Evolutionary conservation across 23 tunicate genomes (phyloP).

Genomic region (Trididemnum miniatum): DNA sequence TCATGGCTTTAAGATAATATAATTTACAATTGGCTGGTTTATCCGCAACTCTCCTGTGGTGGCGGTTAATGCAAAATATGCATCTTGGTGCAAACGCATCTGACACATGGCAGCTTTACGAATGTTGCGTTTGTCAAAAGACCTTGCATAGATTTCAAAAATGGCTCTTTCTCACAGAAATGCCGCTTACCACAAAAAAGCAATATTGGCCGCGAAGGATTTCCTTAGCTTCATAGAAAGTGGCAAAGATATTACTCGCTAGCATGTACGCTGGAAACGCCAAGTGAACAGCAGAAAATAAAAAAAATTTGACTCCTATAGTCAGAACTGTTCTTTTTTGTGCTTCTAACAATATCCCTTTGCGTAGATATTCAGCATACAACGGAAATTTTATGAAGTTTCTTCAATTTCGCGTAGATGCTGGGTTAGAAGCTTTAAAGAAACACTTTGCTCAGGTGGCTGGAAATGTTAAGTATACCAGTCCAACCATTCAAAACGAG

Average conservation of each 20-base stretch:
- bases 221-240: slow-evolving; percentile 28
- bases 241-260: slow-evolving; percentile 20
- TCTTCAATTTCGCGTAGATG: slow-evolving; percentile 2
- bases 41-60: slow-evolving; percentile 50
- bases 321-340: slow-evolving; percentile 18
- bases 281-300: slow-evolving; percentile 24
- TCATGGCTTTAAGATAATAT: slow-evolving; percentile 18
- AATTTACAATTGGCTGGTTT: slow-evolving; percentile 40
- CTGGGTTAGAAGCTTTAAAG: background rate
- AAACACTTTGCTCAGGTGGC: too few species aligned
- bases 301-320: slow-evolving; percentile 1
- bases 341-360: slow-evolving; percentile 28
- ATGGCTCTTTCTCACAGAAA: slow-evolving; percentile 34
- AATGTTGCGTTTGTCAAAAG: slow-evolving; percentile 43
- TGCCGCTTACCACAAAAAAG: slow-evolving; percentile 40
- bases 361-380: slow-evolving; percentile 12
- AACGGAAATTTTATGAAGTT: slow-evolving; percentile 28
- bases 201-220: slow-evolving; percentile 27
- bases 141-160: slow-evolving; percentile 54
- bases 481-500: slow-evolving; percentile 31
- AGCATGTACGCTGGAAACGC: slow-evolving; percentile 32
- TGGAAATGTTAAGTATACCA: slow-evolving; percentile 30
- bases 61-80: slow-evolving; percentile 47
- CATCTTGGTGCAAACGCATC: slow-evolving; percentile 25
- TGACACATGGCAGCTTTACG: slow-evolving; percentile 1